Evolutionary conservation across 2,888 invertebrate genomes (phyloP), one percentile per base, ranked within the genome.

Genomic region (Gymnocheta viridis): DNA sequence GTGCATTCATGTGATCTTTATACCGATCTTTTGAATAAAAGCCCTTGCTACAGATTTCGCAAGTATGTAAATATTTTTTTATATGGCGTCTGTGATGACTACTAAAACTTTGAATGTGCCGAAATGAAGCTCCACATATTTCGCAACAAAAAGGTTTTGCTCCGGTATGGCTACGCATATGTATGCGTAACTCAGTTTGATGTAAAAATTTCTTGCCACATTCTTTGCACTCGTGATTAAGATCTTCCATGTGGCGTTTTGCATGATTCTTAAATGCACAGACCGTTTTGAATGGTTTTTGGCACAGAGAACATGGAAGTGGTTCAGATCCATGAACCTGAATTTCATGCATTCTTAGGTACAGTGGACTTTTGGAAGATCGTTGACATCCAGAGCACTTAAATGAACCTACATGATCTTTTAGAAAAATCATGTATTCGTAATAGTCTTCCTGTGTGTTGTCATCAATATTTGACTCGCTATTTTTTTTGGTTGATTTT

Each of bases 121-220:
- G 79, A 60, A 84, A 86, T 12, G 79, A 77, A 29, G 76, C 64
- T 0, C 85, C 85, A 35, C 85, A 86, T 54, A 84, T 73, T 56
- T 86, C 84, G 38, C 85, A 86, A 38, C 79, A 79, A 80, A 79
- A 86, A 0, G 83, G 81, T 54, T 82, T 83, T 19, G 60, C 78
- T 5, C 83, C 82, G 0, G 83, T 81, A 49, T 85, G 85, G 17
- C 74, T 81, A 24, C 78, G 86, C 78, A 86, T 82, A 27, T 86
- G 85, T 35, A 74, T 69, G 4, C 66, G 69, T 32, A 85, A 60
- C 38, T 85, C 85, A 6, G 64, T 77, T 6, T 78, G 64, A 44
- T 81, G 62, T 51, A 83, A 62, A 70, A 85, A 82, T 49, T 83
- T 74, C 60, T 85, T 85, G 0, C 85, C 85, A 60, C 85, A 85